A percentile compares a stretch with the other conserved stretches of the same genome.
Conservation (phyloP, 2,888 invertebrate species). For the Uropetala carovei region DNA sequence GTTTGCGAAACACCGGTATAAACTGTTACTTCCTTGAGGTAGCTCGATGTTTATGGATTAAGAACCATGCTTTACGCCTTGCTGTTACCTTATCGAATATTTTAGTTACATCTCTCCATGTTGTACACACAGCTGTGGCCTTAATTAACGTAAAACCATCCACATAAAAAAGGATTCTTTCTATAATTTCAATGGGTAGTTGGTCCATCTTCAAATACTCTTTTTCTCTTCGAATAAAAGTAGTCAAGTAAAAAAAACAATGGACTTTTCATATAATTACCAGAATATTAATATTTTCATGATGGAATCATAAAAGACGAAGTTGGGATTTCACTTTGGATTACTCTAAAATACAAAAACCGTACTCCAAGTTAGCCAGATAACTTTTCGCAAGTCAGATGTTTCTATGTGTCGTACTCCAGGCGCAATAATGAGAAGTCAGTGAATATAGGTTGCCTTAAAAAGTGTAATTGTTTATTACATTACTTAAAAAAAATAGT, state of each 20-base stretch:
- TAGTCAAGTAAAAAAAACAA: too few relatives aligned
- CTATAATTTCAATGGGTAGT: slow-evolving; percentile 27
- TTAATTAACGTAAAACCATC: slow-evolving; percentile 24
- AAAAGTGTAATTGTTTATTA: not conserved
- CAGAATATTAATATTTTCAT: not conserved
- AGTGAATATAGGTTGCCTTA: not conserved
- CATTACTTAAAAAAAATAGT: not conserved
- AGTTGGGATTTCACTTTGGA: too few relatives aligned
- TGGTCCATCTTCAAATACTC: not conserved
- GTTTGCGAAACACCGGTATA: too few relatives aligned
- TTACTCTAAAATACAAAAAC: too few relatives aligned
- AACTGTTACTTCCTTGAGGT: too few relatives aligned
- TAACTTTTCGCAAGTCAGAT: not conserved
- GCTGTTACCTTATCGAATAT: slow-evolving; percentile 32
- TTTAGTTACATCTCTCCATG: slow-evolving; percentile 7
- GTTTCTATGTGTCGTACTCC: not conserved
- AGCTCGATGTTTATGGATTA: too few relatives aligned
- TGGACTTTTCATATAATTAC: not conserved
- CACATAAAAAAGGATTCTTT: not conserved
- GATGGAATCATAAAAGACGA: not conserved
- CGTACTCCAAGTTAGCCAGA: too few relatives aligned
- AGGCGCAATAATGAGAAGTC: slow-evolving; percentile 49
- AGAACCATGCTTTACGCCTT: too few relatives aligned
- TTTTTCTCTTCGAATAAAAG: too few relatives aligned
- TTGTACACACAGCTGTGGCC: not conserved